These are phyloP conservation scores for Melanaphis sacchari DNA, from an alignment of 1,140 invertebrate species.

Conservation along the genomic window DNA sequence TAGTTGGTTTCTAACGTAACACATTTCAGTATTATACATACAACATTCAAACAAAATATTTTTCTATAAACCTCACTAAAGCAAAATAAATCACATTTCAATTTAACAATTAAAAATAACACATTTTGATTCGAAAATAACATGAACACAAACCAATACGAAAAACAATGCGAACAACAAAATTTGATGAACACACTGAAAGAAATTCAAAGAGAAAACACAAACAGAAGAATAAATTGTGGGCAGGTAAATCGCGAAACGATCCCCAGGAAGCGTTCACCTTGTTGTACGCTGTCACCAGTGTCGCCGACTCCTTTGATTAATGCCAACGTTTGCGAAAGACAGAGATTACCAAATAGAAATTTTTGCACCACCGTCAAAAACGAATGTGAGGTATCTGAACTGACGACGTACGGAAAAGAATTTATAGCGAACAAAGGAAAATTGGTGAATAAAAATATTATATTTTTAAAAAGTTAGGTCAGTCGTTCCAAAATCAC, in stretches of 20 bases:
- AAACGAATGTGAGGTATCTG: not conserved
- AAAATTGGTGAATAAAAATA: not conserved
- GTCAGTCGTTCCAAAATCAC: not conserved
- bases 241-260: not conserved
- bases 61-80: not conserved
- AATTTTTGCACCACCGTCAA: not conserved
- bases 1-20: not conserved
- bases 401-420: not conserved
- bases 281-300: not conserved
- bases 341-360: not conserved
- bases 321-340: not conserved
- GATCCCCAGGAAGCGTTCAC: not conserved
- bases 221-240: not conserved
- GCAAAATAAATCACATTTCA: not conserved
- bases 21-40: not conserved
- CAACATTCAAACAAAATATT: not conserved
- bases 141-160: not conserved
- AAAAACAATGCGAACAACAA: not conserved
- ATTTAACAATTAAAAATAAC: not conserved
- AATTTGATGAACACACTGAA: not conserved
- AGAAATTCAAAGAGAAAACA: not conserved
- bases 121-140: not conserved
- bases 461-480: not conserved
- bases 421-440: not conserved
- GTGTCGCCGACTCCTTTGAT: not conserved